phyloP scores from a whole-genome alignment of 2,797 vertebrate genomes.

The Sus cebifrons region DNA sequence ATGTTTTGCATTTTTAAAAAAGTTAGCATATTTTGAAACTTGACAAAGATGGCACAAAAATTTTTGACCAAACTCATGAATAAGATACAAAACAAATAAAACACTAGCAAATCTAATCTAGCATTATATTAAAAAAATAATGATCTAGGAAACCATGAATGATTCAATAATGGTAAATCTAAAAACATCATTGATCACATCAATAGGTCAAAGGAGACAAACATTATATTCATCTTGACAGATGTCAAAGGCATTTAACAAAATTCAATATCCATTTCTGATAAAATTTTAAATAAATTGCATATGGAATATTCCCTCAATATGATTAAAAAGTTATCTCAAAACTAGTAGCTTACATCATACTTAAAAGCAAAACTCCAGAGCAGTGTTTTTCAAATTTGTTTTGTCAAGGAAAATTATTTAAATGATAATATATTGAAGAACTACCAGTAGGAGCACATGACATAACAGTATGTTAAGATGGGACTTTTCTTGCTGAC shows the following conservation, averaged over 20 bases:
- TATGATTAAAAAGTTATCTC: slow-evolving; percentile 74
- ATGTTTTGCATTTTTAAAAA: slow-evolving; percentile 39
- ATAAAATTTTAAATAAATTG: slow-evolving; percentile 81
- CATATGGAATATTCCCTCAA: slow-evolving; percentile 55
- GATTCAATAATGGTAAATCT: slow-evolving; percentile 76
- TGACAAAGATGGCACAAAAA: slow-evolving; percentile 18
- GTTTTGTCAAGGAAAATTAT: slow-evolving; percentile 77
- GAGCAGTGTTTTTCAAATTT: slow-evolving; percentile 64
- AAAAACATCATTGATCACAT: slow-evolving; percentile 73
- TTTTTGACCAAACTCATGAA: slow-evolving; percentile 53
- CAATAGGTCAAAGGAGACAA: slow-evolving; percentile 71
- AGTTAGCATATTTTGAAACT: slow-evolving; percentile 29
- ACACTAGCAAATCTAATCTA: slow-evolving; percentile 69
- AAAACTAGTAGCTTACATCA: slow-evolving; percentile 80
- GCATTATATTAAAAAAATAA: slow-evolving; percentile 64
- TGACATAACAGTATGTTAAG: slow-evolving; percentile 1
- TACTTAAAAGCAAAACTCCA: slow-evolving; percentile 81
- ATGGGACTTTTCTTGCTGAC: slow-evolving; percentile 44
- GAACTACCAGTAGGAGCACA: neutral
- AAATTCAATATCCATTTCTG: slow-evolving; percentile 80
- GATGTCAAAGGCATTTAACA: slow-evolving; percentile 67
- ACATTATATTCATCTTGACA: slow-evolving; percentile 65
- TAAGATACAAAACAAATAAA: slow-evolving; percentile 69
- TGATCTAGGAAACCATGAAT: slow-evolving; percentile 62
- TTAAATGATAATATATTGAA: slow-evolving; percentile 76